Conservation (phyloP, 1,140 invertebrate genomes). For the Lasaia peninsularis region DNA sequence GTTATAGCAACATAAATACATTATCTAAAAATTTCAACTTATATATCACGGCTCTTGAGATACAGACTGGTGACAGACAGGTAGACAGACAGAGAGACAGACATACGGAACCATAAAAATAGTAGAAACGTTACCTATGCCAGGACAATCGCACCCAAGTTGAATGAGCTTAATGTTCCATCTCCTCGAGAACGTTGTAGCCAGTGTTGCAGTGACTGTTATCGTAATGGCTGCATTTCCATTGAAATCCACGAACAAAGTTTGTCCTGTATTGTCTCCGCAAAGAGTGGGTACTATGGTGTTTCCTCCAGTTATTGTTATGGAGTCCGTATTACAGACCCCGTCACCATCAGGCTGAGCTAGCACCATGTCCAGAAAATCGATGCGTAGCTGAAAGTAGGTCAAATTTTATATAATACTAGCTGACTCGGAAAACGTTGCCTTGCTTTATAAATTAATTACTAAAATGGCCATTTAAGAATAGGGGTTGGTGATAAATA, state of each 20-base stretch:
- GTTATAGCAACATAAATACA: no score
- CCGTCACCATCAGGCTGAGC: conserved; percentile 86
- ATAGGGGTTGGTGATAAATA: no score
- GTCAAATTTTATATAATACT: no score
- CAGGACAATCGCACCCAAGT: conserved; percentile 83
- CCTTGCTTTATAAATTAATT: no score
- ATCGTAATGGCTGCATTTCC: conserved; percentile 82
- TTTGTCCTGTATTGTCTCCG: conserved; percentile 89
- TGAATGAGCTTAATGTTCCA: conserved; percentile 89
- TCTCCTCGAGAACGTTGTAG: conserved; percentile 80
- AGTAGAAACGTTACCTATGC: conserved; percentile 74
- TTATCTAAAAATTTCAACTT: no score
- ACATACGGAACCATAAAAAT: no score
- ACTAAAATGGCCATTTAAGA: no score
- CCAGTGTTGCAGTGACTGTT: conserved; percentile 80
- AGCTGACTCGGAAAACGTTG: no score
- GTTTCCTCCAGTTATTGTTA: conserved; percentile 83
- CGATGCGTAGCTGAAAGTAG: conserved; percentile 81
- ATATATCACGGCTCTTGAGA: no score
- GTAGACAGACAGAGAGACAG: no score
- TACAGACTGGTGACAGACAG: no score
- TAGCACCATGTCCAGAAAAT: conserved; percentile 85
- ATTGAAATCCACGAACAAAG: conserved; percentile 88
- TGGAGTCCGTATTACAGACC: conserved; percentile 82
- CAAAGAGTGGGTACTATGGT: conserved; percentile 84